Percentiles rank a stretch among this genome's conserved stretches.
Conservation (phyloP, 2,888 invertebrate species). For the Dolichomitus sp. region DNA sequence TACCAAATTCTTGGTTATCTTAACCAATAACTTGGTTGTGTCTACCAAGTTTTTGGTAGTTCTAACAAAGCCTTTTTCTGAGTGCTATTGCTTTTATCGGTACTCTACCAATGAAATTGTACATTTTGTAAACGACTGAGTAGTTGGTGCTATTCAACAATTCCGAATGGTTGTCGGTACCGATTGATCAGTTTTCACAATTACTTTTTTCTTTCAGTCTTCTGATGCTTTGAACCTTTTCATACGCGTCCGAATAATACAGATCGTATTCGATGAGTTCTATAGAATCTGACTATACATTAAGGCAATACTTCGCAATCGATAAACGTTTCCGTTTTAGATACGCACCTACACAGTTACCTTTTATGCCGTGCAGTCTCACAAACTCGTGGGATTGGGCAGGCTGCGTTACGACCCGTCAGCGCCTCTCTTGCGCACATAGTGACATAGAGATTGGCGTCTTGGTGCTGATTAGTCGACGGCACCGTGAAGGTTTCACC, state of each 20-base stretch:
- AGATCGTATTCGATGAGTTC: background rate
- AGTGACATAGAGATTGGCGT: constrained; percentile 70
- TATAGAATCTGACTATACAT: constrained; percentile 4
- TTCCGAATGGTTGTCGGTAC: too few species aligned
- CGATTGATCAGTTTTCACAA: too few species aligned
- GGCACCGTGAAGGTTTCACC: constrained; percentile 81
- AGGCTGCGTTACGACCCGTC: constrained; percentile 6
- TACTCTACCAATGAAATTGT: too few species aligned
- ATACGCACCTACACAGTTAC: background rate
- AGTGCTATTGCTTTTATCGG: too few species aligned
- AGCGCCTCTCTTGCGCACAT: background rate
- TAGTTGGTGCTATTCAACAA: too few species aligned
- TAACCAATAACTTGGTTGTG: too few species aligned
- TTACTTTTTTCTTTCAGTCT: too few species aligned
- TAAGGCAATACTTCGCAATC: background rate
- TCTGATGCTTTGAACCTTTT: background rate
- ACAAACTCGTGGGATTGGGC: constrained; percentile 20
- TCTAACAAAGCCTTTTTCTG: too few species aligned
- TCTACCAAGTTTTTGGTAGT: too few species aligned
- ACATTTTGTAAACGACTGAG: too few species aligned
- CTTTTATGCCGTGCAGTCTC: background rate
- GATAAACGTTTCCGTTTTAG: constrained; percentile 1
- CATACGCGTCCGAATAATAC: background rate
- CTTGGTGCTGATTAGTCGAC: constrained; percentile 83
- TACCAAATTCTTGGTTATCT: too few species aligned